Evolutionary conservation across 2,113 vertebrate species (phyloP), one percentile per base, ranked within the genome.

Genomic region (Amazona vittata): DNA sequence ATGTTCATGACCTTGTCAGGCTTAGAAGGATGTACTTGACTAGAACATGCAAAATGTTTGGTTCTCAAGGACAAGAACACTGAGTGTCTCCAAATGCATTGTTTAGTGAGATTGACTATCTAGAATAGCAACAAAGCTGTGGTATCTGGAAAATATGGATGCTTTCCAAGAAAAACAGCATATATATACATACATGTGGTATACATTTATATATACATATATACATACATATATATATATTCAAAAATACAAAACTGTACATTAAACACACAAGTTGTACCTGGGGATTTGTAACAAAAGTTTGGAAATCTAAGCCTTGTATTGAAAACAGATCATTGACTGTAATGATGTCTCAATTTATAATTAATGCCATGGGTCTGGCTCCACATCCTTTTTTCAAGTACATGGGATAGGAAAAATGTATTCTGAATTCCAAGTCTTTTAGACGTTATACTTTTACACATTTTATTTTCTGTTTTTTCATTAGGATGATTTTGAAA

Each of bases 1-100:
- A 28, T 11, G 55, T 52, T 50, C 26, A 74, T 88, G 92, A 96
- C 95, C 88, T 92, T 92, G 64, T 86, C 83, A 82, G 73, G 46
- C 19, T 62, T 43, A 83, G 79, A 90, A 89, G 59, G 68, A 90
- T 17, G 6, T 50, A 86, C 84, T 91, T 83, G 68, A 94, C 79
- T 86, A 86, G 60, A 90, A 67, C 60, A 89, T 29, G n/a, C 22
- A 74, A 88, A 86, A 74, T 13, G 9, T 75, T 83, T 90, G 55
- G 35, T 17, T 90, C 5, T 83, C 85, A 94, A 96, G 88, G 92
- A 71, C 83, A 75, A 94, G 78, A 90, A 78, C 1, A 5, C 24
- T 15, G 14, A 83, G 11, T 47, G 68, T 43, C 68, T 93, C 28
- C 64, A 84, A 94, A 71, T 14, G 35, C 8, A 75, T n/a, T 77